Base-by-base conservation (phyloP, 2,888 invertebrate genomes). In the Apoderus coryli region DNA sequence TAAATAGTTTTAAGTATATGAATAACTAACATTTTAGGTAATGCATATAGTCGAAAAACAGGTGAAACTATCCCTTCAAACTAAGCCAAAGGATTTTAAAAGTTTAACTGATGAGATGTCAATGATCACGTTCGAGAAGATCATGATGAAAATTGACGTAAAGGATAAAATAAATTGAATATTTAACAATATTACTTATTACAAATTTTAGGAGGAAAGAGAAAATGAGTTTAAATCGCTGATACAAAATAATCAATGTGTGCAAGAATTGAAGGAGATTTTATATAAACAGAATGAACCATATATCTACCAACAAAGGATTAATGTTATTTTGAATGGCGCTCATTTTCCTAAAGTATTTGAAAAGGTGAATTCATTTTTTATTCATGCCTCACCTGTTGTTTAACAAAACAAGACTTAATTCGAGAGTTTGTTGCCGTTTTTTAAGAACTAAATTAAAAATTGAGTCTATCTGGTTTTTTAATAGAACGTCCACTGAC, bases 61-160 rank as follows among this genome's bases (percentile, higher is more conserved):
- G 45, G 41, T 57, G 2, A 43, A 43, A 34, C 48, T 52, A 36
- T 49, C 52, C 3, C 38, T 58, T 12, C 45, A 47, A 9, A 43
- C 43, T 29, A 51, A 49, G 34, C 54, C 56, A 2, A 39, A 42
- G 19, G 45, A 49, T 42, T 52, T 54, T 30, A 50, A 50, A 28
- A 39, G 39, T 22, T 34, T 57, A 15, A 51, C 50, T 0, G 41
- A 41, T 15, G 41, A 48, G 28, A 48, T 57, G 46, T 45, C 47
- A 7, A 44, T 46, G 9, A 43, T 47, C 9, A 48, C 47, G 3
- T 55, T 55, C 31, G 40, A 48, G 11, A 41, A 29, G 3, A 52
- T 56, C n/a, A 42, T 49, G 16, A 37, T 49, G 22, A 44, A 50
- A 14, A 52, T 53, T 47, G 47, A 54, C 47, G 55, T 55, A 42